phyloP scores from a whole-genome alignment of 2,113 vertebrate species.

The Tachuris rubrigastra region DNA sequence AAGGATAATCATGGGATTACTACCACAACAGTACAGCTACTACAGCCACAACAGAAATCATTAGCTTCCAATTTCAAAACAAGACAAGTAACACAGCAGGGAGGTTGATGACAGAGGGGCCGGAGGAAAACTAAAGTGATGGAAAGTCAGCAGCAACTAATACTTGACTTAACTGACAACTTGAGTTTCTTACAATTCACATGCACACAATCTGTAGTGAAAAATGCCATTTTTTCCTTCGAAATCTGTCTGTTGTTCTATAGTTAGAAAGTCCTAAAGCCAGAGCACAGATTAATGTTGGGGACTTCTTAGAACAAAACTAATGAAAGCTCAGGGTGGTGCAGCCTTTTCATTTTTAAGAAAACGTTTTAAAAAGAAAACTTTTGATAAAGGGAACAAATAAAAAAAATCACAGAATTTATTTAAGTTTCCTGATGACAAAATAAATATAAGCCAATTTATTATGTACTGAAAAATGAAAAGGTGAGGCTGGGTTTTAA shows the following conservation, averaged over 20 bases:
- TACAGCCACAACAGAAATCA: conserved; percentile 47
- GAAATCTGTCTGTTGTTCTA: neutral
- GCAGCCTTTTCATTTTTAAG: neutral
- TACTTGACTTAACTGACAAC: neutral
- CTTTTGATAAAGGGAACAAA: neutral
- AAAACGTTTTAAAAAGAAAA: neutral
- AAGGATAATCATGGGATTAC: conserved; percentile 57
- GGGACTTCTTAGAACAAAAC: neutral
- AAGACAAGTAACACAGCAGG: conserved; percentile 9
- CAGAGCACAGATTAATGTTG: neutral
- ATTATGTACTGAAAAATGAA: neutral
- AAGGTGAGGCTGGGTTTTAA: neutral
- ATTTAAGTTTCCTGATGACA: neutral
- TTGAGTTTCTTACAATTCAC: neutral
- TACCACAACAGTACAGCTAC: conserved; percentile 25
- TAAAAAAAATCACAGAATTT: neutral
- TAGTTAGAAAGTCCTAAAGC: neutral
- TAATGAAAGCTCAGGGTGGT: neutral
- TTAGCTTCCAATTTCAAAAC: conserved; percentile 45
- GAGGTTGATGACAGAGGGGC: neutral
- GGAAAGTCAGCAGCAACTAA: neutral
- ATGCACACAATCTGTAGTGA: neutral
- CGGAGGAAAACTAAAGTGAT: neutral
- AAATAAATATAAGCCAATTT: neutral
- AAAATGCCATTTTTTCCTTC: neutral